Conservation (phyloP, 2,113 vertebrate species). For the Lagopus muta region DNA sequence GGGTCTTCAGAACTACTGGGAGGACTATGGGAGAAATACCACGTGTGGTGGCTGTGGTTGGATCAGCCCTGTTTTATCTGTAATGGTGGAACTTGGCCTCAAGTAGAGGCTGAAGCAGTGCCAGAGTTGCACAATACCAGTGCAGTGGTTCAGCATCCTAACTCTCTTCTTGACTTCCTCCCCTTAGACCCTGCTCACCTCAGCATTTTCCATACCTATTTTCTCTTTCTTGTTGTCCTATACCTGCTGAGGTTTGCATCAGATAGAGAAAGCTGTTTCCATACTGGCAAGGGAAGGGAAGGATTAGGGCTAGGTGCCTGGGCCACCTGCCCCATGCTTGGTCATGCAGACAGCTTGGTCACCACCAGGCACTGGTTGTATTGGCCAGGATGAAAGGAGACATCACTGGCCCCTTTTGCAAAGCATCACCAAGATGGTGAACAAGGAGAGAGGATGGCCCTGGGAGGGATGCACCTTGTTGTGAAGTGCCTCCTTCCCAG, state of each 20-base stretch:
- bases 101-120: background rate
- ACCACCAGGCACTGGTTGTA: background rate
- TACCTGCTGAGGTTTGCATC: background rate
- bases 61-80: background rate
- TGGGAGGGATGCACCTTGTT: background rate
- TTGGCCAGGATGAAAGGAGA: background rate
- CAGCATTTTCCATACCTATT: background rate
- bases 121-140: fast-evolving
- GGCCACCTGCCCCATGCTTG: background rate
- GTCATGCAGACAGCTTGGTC: background rate
- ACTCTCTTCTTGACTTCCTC: background rate
- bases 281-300: fast-evolving
- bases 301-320: fast-evolving
- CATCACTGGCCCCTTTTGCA: background rate
- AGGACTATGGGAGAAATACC: background rate
- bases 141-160: background rate
- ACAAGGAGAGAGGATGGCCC: background rate
- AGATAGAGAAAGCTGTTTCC: background rate
- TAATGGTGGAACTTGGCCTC: background rate
- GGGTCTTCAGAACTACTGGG: background rate
- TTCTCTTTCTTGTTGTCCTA: background rate
- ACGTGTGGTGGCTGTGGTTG: background rate
- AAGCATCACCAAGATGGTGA: background rate
- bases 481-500: background rate
- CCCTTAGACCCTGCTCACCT: background rate